Evolutionary conservation across 2,797 vertebrate genomes (phyloP).

Genomic region (Hoplostethus mediterraneus): DNA sequence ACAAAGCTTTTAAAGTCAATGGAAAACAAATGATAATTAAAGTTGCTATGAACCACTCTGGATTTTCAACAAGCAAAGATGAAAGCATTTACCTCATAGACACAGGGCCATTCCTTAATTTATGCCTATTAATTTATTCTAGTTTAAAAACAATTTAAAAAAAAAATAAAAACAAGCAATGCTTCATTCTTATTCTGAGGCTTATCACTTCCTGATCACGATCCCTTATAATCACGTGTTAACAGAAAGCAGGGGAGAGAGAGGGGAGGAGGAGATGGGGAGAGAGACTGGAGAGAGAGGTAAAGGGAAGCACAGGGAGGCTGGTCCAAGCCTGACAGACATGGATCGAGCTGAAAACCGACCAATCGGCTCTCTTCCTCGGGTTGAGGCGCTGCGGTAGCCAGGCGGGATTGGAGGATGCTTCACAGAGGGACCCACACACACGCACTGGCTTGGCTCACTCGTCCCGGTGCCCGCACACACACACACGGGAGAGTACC

Average conservation of each 20-base stretch:
- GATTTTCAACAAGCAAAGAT: too few relatives aligned
- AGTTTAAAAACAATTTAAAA: too few relatives aligned
- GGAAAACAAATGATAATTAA: too few relatives aligned
- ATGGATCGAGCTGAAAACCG: conserved; percentile 63
- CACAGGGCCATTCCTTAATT: too few relatives aligned
- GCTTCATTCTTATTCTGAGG: too few relatives aligned
- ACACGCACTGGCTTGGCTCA: conserved; percentile 35
- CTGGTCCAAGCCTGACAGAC: conserved; percentile 65
- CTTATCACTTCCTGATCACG: conserved; percentile 73
- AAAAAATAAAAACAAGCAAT: too few relatives aligned
- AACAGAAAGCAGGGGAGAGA: conserved; percentile 64
- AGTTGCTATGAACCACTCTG: too few relatives aligned
- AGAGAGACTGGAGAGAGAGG: conserved; percentile 44
- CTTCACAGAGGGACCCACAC: conserved; percentile 53
- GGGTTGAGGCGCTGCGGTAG: conserved; percentile 83
- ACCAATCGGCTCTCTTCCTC: conserved; percentile 85
- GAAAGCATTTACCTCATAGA: too few relatives aligned
- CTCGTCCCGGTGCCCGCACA: conserved; percentile 58
- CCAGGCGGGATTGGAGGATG: conserved; percentile 81
- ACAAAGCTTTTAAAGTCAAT: too few relatives aligned
- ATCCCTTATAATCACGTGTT: conserved; percentile 80
- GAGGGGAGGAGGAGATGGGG: conserved; percentile 40
- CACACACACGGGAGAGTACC: conserved; percentile 62
- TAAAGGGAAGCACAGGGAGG: conserved; percentile 36
- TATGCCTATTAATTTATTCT: too few relatives aligned